Base-by-base conservation (phyloP, 2,888 invertebrate species). In the Ormyrus pomaceus region DNA sequence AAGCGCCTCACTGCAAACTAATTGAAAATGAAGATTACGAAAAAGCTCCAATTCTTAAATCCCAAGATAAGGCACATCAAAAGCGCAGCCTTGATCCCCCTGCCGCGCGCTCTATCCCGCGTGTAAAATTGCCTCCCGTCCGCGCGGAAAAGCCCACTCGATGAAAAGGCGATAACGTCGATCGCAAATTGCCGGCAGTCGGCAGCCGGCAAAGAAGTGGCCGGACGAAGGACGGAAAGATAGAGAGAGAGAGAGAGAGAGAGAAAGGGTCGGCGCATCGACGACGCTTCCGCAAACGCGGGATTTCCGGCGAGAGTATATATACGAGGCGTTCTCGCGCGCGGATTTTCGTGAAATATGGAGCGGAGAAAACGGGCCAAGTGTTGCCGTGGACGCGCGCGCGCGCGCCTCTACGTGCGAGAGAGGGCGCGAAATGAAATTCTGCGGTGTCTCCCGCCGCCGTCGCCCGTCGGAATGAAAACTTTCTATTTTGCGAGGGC, bases 271-370 rank as follows among this genome's bases (percentile, higher is more conserved):
- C 8, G 46, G 55, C 58, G 70, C 56, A 13, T 5, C 48, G n/a
- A 48, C 69, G 69, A 69, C 61, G 62, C 68, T 76, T 76, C 69
- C 61, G 59, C 53, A 66, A 74, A 66, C 74, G 46, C 66, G 66
- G 66, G 55, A 64, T 74, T 72, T 72, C 53, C 55, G 45, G 62
- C 5, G 34, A 34, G 1, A 19, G 19, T 19, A 19, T 19, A 19
- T 19, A 19, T 19, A 19, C 1, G 19, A 13, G 45, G 58, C 19
- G 48, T 70, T 70, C 69, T 13, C 65, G 77, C 75, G 65, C 82
- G 70, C 65, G 77, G 77, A 83, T 83, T 84, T 81, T 72, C 75
- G 79, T 84, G 83, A 84, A 85, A 84, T 84, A 84, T 85, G 83
- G 83, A 81, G 80, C 72, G 82, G 83, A 82, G 77, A 85, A 84